Base-by-base conservation (phyloP, 2,888 invertebrate species). In the Drosophila ochracea region DNA sequence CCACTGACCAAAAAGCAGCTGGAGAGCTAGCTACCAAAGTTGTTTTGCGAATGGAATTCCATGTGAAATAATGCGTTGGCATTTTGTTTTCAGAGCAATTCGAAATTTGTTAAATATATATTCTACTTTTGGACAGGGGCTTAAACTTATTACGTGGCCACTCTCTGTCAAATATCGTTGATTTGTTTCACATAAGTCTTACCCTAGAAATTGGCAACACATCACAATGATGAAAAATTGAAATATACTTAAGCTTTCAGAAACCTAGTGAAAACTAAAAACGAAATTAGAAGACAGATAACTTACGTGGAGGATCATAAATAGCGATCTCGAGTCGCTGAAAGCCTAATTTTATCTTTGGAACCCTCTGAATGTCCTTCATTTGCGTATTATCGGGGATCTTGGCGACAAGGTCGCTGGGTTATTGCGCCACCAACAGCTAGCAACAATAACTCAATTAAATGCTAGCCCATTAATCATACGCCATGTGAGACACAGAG, bases 381-480 rank as follows among this genome's bases (percentile, higher is more conserved):
- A 52, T 54, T 59, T 78, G 64, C n/a, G 16, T 54, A 21, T 49
- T 69, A 52, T 54, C 50, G 54, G 53, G 47, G 49, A 55, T 64
- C 62, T 68, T 75, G 76, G 82, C 72, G 89, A 90, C 90, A 85
- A 85, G 85, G 90, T 85, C 85, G 87, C 61, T 89, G 80, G 90
- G 85, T 84, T 84, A 89, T 89, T 91, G 63, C 76, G 76, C 64
- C 67, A 79, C 68, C 62, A 75, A 62, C 75, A 60, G 65, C 39
- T 35, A 16, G 73, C 84, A 77, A 84, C 90, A 84, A 88, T 88
- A 89, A 91, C 88, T 91, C 88, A 87, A 89, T 91, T 91, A 91
- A 84, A 84, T 86, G 73, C 69, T 33, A 53, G 62, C 43, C 85
- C 88, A 89, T 89, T 91, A 91, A 89, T 91, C 91, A 91, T 89